These are phyloP conservation scores for Caerostris darwini DNA, from an alignment of 1,140 invertebrate species.

Conservation along the genomic window DNA sequence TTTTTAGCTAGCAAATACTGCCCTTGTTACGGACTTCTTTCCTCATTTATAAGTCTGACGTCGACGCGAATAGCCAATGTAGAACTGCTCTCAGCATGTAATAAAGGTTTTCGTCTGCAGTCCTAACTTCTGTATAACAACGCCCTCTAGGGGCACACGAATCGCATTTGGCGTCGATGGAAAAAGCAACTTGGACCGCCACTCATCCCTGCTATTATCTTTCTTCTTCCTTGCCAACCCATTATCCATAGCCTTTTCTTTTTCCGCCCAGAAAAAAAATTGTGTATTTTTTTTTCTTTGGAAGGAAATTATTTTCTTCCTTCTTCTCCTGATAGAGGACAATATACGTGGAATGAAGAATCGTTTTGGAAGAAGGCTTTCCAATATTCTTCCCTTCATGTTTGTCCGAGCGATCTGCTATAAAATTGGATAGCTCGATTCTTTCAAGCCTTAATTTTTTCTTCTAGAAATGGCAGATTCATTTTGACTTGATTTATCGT, in stretches of 20 bases:
- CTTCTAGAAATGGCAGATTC: too few species aligned
- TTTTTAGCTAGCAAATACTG: conserved; percentile 28
- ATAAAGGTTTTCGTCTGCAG: conserved; percentile 60
- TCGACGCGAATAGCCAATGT: not conserved
- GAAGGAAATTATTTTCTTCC: conserved; percentile 66
- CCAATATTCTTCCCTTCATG: conserved; percentile 8
- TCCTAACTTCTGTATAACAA: conserved; percentile 54
- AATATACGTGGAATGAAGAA: conserved; percentile 58
- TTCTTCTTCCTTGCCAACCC: conserved; percentile 52
- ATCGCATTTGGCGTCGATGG: conserved; percentile 49
- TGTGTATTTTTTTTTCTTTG: not conserved
- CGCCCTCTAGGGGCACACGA: conserved; percentile 49
- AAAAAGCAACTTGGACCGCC: conserved; percentile 51
- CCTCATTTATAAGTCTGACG: conserved; percentile 53
- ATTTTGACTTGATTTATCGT: not conserved
- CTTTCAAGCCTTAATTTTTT: too few species aligned
- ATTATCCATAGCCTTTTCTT: conserved; percentile 58
- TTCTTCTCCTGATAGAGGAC: not conserved
- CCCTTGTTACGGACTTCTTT: conserved; percentile 54
- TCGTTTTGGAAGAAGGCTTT: conserved; percentile 24
- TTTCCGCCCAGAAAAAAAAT: conserved; percentile 22
- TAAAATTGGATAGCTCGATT: not conserved
- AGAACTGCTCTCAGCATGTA: conserved; percentile 54
- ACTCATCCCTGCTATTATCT: conserved; percentile 61
- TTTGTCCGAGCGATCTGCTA: conserved; percentile 15